Conservation (phyloP, 2,113 vertebrate species). For the Crotalus horridus region DNA sequence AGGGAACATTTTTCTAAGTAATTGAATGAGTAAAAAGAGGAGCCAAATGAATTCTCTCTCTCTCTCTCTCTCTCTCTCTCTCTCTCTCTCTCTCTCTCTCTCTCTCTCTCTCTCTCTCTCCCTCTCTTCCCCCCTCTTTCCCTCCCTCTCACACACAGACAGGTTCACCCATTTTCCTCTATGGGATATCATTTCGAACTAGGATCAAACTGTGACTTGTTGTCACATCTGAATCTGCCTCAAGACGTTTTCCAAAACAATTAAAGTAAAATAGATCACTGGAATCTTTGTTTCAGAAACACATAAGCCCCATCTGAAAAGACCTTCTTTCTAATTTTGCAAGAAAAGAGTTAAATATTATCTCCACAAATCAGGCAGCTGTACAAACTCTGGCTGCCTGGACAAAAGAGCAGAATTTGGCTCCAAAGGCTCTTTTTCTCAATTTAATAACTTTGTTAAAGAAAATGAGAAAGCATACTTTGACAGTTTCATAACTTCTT, state of each 20-base stretch:
- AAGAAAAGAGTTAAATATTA: slow-evolving; percentile 40
- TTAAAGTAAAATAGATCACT: not conserved
- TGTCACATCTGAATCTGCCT: not conserved
- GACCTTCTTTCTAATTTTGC: not conserved
- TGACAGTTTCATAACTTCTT: slow-evolving; percentile 37
- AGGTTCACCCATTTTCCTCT: not conserved
- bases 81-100: no score
- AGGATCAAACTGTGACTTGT: not conserved
- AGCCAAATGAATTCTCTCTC: not conserved
- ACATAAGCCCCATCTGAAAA: not conserved
- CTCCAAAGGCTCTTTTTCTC: slow-evolving; percentile 14
- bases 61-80: no score
- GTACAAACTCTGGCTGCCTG: not conserved
- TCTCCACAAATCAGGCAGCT: slow-evolving; percentile 20
- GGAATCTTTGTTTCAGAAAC: not conserved
- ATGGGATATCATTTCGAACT: not conserved
- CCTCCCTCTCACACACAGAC: not conserved
- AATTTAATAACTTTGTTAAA: slow-evolving; percentile 44
- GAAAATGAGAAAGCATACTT: slow-evolving; percentile 18
- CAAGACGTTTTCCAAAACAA: not conserved
- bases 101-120: no score
- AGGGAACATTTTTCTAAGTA: not conserved
- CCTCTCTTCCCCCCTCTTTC: no score
- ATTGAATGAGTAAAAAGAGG: not conserved
- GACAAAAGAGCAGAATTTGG: slow-evolving; percentile 31